Evolutionary conservation across 2,888 invertebrate genomes (phyloP), one percentile per base, ranked within the genome.

Genomic region (Synergus japonicus): DNA sequence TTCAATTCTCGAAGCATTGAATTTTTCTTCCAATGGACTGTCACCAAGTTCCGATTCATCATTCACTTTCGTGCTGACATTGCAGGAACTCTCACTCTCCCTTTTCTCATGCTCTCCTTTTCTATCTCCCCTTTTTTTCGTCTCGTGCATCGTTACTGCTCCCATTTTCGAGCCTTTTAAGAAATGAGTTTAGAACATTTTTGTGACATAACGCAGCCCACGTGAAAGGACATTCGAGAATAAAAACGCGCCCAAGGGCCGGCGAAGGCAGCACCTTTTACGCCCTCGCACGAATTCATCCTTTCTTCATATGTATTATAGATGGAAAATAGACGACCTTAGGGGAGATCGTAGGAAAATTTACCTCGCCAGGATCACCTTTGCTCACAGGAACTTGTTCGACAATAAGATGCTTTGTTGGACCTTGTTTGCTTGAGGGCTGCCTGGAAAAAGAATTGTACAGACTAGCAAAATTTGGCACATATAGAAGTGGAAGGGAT

Each of bases 401-500:
- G 82, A 88, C 88, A 88, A 88, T 88, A 81, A 83, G 77, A 81
- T 63, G 79, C 86, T 87, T 89, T 90, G 89, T 89, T 80, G 83
- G 78, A 76, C 69, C 77, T 87, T 89, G 90, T 90, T 91, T 89
- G 87, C 86, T 88, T 86, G 85, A 87, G 88, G 87, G 86, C 84
- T 83, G 76, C 80, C 67, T 83, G 80, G 84, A 84, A 82, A 81
- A 85, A 83, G 79, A 78, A 83, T 83, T 79, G 80, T 81, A 77
- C 78, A 65, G 78, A 80, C 76, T 18, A 64, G 67, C 63, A 79
- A 66, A 81, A 76, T 49, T 69, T 64, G 58, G 69, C 58, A 54
- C 54, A 22, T 44, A n/a, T 15, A n/a, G 63, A 37, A 41, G 43
- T 64, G 81, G 73, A 66, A 89, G 90, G 90, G 88, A 84, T 81